Evolutionary conservation across 2,888 invertebrate species (phyloP).

Genomic region (Cistogaster globosa): DNA sequence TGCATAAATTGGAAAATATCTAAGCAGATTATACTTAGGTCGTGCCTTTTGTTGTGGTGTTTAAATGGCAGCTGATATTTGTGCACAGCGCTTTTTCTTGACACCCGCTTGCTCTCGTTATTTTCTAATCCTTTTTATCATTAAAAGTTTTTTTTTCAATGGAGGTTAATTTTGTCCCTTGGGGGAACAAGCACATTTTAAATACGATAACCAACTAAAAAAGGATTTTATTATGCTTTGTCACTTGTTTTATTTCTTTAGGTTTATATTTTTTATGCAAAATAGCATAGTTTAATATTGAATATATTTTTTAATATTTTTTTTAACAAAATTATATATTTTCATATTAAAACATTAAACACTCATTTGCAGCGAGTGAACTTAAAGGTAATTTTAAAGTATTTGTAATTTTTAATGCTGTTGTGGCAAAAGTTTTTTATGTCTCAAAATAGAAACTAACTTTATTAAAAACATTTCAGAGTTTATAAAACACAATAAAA

Average conservation of each 20-base stretch:
- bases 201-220: background rate
- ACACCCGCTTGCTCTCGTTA: background rate
- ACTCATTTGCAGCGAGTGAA: too few species aligned
- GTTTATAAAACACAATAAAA: background rate
- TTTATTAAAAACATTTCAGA: background rate
- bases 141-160: slow-evolving; percentile 33
- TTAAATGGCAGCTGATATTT: slow-evolving; percentile 8
- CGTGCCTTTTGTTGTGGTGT: background rate
- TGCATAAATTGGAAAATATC: slow-evolving; percentile 58
- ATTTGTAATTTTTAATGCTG: too few species aligned
- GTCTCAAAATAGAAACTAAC: background rate
- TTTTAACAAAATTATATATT: too few species aligned
- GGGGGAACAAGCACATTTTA: background rate
- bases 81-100: background rate
- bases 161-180: background rate
- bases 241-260: background rate
- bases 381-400: too few species aligned
- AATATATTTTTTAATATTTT: background rate
- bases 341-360: too few species aligned
- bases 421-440: too few species aligned
- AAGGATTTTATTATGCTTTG: background rate
- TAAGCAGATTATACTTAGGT: slow-evolving; percentile 21
- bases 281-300: too few species aligned
- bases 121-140: slow-evolving; percentile 50
- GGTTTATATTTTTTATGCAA: too few species aligned